These are phyloP conservation scores for Rhizomys pruinosus DNA, from an alignment of 2,113 vertebrate genomes.

Conservation along the genomic window DNA sequence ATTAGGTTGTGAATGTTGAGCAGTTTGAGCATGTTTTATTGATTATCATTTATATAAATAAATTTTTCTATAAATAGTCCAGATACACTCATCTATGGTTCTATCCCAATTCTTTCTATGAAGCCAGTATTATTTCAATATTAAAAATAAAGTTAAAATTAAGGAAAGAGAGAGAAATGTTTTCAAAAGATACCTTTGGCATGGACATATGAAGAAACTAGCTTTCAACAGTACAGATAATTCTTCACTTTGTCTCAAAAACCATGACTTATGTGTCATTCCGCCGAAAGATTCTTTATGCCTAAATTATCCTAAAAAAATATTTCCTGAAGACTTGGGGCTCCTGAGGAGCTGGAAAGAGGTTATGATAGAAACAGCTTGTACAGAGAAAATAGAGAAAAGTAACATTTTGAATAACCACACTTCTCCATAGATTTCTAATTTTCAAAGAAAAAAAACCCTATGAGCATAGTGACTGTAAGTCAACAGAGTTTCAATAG, in stretches of 20 bases:
- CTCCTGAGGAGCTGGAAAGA: not conserved
- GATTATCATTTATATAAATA: too few species aligned
- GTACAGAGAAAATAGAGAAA: not conserved
- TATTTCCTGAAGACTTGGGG: not conserved
- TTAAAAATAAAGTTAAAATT: not conserved
- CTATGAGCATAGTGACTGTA: not conserved
- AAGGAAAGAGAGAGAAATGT: not conserved
- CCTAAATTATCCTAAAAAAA: constrained; percentile 17
- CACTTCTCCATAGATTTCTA: not conserved
- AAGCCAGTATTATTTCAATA: not conserved
- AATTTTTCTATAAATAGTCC: not conserved
- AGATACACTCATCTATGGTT: not conserved
- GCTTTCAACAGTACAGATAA: not conserved
- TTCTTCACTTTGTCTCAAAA: not conserved
- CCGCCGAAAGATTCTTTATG: not conserved
- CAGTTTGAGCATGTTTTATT: too few species aligned
- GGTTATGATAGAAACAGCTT: not conserved
- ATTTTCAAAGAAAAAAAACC: not conserved
- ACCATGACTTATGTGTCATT: accelerated
- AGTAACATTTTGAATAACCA: not conserved
- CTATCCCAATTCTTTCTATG: not conserved
- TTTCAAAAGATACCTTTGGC: too few species aligned
- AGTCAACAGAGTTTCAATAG: not conserved
- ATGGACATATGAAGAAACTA: not conserved
- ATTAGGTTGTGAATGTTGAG: too few species aligned